Conservation (phyloP, 2,888 invertebrate species). For the Alloscopus bannaensis region DNA sequence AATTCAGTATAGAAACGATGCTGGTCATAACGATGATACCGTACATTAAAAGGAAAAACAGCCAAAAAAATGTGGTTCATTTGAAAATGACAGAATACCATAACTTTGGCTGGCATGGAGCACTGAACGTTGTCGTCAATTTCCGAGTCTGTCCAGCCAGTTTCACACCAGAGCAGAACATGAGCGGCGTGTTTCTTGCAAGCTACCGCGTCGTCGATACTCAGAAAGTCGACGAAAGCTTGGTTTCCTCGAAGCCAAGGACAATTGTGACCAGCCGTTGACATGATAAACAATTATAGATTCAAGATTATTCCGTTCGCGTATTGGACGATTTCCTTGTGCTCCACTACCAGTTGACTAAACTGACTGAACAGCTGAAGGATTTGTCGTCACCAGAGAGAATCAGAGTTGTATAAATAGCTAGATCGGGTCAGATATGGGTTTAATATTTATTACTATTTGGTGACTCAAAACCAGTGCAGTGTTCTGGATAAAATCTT, state of each 20-base stretch:
- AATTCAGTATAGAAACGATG: not conserved
- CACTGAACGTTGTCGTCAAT: not conserved
- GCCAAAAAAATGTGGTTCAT: not conserved
- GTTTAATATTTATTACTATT: too few relatives aligned
- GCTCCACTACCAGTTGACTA: too few relatives aligned
- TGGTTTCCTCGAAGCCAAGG: not conserved
- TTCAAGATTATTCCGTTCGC: too few relatives aligned
- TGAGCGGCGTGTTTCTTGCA: constrained; percentile 27
- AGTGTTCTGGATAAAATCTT: too few relatives aligned
- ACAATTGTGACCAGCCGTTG: too few relatives aligned
- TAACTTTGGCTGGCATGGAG: constrained; percentile 4
- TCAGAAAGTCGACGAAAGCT: not conserved
- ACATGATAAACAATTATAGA: too few relatives aligned
- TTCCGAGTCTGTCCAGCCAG: constrained; percentile 2
- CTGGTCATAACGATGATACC: not conserved
- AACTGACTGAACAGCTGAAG: too few relatives aligned
- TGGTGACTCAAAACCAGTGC: too few relatives aligned
- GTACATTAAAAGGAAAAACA: not conserved
- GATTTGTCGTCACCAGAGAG: too few relatives aligned
- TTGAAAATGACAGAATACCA: not conserved
- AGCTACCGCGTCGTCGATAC: constrained; percentile 5
- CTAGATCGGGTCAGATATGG: too few relatives aligned
- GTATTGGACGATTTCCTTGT: too few relatives aligned
- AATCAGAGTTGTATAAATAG: too few relatives aligned
- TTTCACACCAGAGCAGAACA: constrained; percentile 28